Evolutionary conservation across 2,888 invertebrate species (phyloP), one percentile per base, ranked within the genome.

Genomic region (Rhaphigaster nebulosa): DNA sequence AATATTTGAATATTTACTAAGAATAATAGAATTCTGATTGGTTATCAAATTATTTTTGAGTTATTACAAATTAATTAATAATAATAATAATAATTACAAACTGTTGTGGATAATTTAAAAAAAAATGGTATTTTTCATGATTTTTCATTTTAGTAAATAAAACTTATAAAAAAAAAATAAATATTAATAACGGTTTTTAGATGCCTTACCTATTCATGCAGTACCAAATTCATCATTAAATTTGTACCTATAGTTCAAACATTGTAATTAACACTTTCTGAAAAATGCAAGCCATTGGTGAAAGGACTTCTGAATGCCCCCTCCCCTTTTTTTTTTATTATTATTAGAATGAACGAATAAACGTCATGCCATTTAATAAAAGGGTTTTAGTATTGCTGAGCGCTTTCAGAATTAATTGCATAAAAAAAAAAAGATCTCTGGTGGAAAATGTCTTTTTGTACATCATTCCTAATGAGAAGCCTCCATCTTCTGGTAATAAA

Each of bases 381-480:
- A 76, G 70, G 70, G 70, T 34, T 76, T 76, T 76, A 76, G 70
- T 38, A 38, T 38, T 76, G 34, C 70, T 76, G 70, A 38, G 70
- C 70, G 70, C 70, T 76, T 76, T 76, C 70, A 76, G 70, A 76
- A 76, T 76, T 76, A 76, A 76, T 76, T 76, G 70, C 70, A 38
- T 38, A 34, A 76, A 76, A 76, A 76, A 76, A 65, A 65, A 29
- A 65, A 15, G 4, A 76, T 1, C 20, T 23, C 20, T 34, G 70
- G 34, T 29, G 38, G 38, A 38, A 60, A 38, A 38, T 76, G 13
- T 23, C 70, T 34, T 76, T 76, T 76, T 76, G 12, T 76, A 76
- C 34, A 76, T 76, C 70, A 34, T 34, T 76, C 20, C 70, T 76
- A 76, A 76, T 76, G 70, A 76, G 70, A 76, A 38, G 70, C 70